These are phyloP conservation scores for Mionectes macconnelli DNA, from an alignment of 2,113 vertebrate species.

Conservation along the genomic window DNA sequence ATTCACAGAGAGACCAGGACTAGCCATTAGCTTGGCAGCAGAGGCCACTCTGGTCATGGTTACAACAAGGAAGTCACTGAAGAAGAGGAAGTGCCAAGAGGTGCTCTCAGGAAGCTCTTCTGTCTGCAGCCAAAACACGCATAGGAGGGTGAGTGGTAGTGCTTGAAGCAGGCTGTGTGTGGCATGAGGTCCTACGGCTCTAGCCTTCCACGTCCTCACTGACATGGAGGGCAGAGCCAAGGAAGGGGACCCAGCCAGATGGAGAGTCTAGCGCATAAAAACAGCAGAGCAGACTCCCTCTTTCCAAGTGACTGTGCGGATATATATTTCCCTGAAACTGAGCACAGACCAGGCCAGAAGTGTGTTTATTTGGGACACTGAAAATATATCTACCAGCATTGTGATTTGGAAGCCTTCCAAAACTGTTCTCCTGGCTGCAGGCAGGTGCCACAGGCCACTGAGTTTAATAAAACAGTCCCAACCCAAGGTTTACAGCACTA, in stretches of 20 bases:
- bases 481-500: constrained; percentile 37
- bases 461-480: constrained; percentile 15
- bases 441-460: neutral
- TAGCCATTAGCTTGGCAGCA: neutral
- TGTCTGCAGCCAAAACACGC: neutral
- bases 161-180: neutral
- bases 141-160: neutral
- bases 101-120: neutral
- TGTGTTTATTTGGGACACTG: neutral
- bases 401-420: neutral
- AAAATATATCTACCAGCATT: neutral
- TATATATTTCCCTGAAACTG: neutral
- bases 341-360: neutral
- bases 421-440: neutral
- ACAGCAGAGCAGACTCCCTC: neutral
- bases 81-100: neutral
- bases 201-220: neutral
- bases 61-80: neutral
- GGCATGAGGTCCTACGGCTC: neutral
- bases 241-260: neutral
- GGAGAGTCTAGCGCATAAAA: neutral
- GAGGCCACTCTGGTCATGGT: neutral
- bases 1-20: neutral
- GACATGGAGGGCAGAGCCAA: neutral
- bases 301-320: neutral